Conservation (phyloP, 2,888 invertebrate genomes). For the Dioctria rufipes region DNA sequence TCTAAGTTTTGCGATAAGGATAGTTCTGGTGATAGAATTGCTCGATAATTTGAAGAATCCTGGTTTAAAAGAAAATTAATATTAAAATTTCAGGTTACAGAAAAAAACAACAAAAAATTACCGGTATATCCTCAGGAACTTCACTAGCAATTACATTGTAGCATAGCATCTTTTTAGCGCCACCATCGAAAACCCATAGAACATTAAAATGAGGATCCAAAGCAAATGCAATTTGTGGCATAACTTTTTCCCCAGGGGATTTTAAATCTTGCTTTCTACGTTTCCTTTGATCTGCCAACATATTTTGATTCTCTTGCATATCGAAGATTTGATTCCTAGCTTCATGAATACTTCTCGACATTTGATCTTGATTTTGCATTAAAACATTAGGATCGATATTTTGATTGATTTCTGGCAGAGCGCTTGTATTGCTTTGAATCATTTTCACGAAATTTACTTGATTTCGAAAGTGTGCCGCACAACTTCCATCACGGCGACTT, state of each 20-base stretch:
- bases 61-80: slow-evolving; percentile 53
- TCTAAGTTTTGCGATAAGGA: slow-evolving; percentile 82
- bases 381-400: slow-evolving; percentile 64
- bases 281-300: slow-evolving; percentile 61
- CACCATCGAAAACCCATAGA: slow-evolving; percentile 90
- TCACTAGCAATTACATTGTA: slow-evolving; percentile 90
- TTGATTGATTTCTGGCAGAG: slow-evolving; percentile 68
- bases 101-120: slow-evolving; percentile 59
- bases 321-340: slow-evolving; percentile 70
- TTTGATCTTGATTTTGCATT: slow-evolving; percentile 44
- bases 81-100: too few species aligned
- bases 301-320: slow-evolving; percentile 65
- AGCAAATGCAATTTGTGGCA: slow-evolving; percentile 69
- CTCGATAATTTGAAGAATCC: slow-evolving; percentile 70
- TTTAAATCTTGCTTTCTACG: slow-evolving; percentile 62
- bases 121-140: slow-evolving; percentile 68
- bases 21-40: slow-evolving; percentile 85
- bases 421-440: slow-evolving; percentile 75
- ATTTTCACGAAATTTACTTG: slow-evolving; percentile 86
- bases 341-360: slow-evolving; percentile 70
- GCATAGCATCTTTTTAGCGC: slow-evolving; percentile 76
- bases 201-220: slow-evolving; percentile 94
- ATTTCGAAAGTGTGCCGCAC: slow-evolving; percentile 86
- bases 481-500: slow-evolving; percentile 89
- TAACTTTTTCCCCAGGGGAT: slow-evolving; percentile 64